Conservation (phyloP, 2,888 invertebrate genomes). For the Acronicta psi region DNA sequence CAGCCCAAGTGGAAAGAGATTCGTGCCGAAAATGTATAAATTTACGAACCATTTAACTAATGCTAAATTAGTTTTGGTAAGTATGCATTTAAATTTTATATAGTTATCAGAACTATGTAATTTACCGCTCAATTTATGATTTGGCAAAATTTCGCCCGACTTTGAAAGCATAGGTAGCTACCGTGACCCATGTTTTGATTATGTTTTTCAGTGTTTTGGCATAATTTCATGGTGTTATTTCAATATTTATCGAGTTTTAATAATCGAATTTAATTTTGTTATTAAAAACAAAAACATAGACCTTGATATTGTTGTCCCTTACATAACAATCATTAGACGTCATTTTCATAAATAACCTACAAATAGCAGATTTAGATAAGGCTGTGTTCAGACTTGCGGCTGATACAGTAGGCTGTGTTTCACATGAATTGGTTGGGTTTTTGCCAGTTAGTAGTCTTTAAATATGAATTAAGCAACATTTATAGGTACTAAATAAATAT, state of each 20-base stretch:
- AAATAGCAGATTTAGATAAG: conserved; percentile 56
- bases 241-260: conserved; percentile 3
- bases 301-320: conserved; percentile 78
- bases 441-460: no score
- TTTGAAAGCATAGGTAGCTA: not conserved
- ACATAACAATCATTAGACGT: conserved; percentile 82
- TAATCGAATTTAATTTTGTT: conserved; percentile 17
- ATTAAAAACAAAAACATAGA: conserved; percentile 55
- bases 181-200: conserved; percentile 48
- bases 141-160: conserved; percentile 1
- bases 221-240: conserved; percentile 13
- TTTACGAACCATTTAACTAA: conserved; percentile 81
- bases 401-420: not conserved
- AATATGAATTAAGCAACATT: no score
- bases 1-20: conserved; percentile 78
- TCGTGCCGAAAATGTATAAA: conserved; percentile 86
- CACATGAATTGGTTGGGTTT: no score
- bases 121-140: not conserved
- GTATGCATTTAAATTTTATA: conserved; percentile 51
- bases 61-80: conserved; percentile 81
- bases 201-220: conserved; percentile 27
- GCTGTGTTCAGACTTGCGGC: conserved; percentile 50
- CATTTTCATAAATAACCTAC: conserved; percentile 80
- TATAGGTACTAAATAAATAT: no score
- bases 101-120: not conserved